These are phyloP conservation scores for Lepus townsendii DNA, from an alignment of 2,797 vertebrate species.

Conservation along the genomic window DNA sequence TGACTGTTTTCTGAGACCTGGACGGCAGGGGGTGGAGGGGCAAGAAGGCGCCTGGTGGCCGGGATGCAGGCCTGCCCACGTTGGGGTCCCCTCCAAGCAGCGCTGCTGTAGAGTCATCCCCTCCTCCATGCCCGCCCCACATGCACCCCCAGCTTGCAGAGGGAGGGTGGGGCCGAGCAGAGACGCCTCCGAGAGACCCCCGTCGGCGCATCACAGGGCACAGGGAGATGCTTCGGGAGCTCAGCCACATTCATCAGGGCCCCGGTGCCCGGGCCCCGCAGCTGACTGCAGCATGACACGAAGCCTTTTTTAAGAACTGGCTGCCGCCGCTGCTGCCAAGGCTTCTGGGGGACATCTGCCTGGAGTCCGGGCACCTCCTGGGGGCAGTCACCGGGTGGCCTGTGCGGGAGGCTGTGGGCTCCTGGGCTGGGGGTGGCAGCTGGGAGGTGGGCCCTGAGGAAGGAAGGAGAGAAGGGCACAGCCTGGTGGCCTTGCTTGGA, in stretches of 20 bases:
- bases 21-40: not conserved
- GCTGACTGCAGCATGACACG: conserved; percentile 72
- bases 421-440: conserved; percentile 13
- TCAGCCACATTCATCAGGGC: not conserved
- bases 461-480: not conserved
- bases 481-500: not conserved
- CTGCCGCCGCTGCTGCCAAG: not conserved
- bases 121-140: not conserved
- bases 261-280: not conserved
- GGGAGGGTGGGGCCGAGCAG: not conserved
- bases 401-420: not conserved
- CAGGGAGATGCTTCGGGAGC: not conserved
- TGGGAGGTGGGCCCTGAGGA: not conserved
- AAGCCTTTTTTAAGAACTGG: conserved; percentile 80
- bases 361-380: conserved; percentile 68
- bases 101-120: not conserved
- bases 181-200: not conserved
- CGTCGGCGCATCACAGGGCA: not conserved
- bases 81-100: not conserved
- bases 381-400: conserved; percentile 46
- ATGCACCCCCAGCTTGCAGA: not conserved
- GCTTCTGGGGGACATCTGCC: conserved; percentile 71
- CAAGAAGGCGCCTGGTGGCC: not conserved
- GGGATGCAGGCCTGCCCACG: not conserved
- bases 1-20: conserved; percentile 1